Conservation (phyloP, 1,140 invertebrate genomes). For the Drosophila athabasca region DNA sequence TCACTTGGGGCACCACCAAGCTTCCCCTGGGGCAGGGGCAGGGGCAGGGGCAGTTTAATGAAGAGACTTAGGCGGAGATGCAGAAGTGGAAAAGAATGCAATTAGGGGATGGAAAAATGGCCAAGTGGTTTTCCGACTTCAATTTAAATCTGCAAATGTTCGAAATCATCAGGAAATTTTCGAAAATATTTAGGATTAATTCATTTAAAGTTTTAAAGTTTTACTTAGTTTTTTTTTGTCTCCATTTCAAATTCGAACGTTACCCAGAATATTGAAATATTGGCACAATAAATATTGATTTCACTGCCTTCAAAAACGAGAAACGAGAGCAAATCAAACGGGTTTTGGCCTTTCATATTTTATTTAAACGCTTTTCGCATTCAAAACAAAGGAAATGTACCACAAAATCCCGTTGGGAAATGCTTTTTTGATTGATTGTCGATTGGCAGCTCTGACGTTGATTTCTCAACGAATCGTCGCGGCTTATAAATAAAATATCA, state of each 20-base stretch:
- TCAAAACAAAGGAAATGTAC: constrained; percentile 31
- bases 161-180: too few relatives aligned
- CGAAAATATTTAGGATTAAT: too few relatives aligned
- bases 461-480: constrained; percentile 54
- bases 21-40: constrained; percentile 7
- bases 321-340: constrained; percentile 16
- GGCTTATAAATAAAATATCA: constrained; percentile 75
- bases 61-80: constrained; percentile 26
- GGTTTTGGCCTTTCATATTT: constrained; percentile 9
- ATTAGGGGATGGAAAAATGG: constrained; percentile 12
- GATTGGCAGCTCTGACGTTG: constrained; percentile 70
- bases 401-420: constrained; percentile 55
- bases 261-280: too few relatives aligned
- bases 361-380: constrained; percentile 7
- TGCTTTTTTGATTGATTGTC: constrained; percentile 72
- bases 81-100: constrained; percentile 3
- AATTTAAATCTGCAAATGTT: too few relatives aligned
- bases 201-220: too few relatives aligned
- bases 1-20: constrained; percentile 16
- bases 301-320: background rate
- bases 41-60: constrained; percentile 18
- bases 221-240: too few relatives aligned
- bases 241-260: too few relatives aligned
- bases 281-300: constrained; percentile 29
- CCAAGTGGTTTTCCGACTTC: background rate